These are phyloP conservation scores for Motacilla alba DNA, from an alignment of 2,113 vertebrate genomes.

Conservation along the genomic window DNA sequence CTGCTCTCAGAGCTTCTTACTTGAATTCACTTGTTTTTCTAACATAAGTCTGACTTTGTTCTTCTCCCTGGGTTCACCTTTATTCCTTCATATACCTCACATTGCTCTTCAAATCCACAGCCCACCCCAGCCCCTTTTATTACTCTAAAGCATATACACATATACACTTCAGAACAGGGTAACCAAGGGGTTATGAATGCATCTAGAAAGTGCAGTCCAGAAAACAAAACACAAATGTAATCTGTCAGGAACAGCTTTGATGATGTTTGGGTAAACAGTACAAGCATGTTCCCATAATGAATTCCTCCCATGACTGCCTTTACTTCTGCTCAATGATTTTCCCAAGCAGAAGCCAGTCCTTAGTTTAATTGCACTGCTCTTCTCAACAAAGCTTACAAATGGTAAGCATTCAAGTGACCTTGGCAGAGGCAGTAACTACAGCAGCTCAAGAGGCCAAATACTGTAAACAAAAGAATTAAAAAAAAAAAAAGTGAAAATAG, in stretches of 20 bases:
- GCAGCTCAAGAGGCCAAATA: neutral
- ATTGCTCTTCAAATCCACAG: neutral
- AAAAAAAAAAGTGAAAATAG: neutral
- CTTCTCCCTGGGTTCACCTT: neutral
- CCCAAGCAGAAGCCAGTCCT: neutral
- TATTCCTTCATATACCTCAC: neutral
- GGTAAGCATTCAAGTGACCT: neutral
- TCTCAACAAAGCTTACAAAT: neutral
- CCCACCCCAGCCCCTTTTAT: rapidly evolving
- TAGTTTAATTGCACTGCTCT: neutral
- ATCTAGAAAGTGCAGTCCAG: neutral
- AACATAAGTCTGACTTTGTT: neutral
- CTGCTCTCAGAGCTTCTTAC: neutral
- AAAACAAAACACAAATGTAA: neutral
- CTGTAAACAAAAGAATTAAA: neutral
- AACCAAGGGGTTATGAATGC: neutral
- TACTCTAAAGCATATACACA: neutral
- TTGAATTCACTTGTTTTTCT: neutral
- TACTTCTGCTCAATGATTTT: neutral
- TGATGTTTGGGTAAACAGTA: neutral
- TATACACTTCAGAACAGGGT: neutral
- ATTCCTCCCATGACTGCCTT: neutral
- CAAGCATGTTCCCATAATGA: neutral
- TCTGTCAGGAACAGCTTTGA: neutral
- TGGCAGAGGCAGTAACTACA: neutral